A percentile compares a stretch with the other conserved stretches of the same genome.
phyloP scores from a whole-genome alignment of 2,113 vertebrate genomes.

The Turnix velox region DNA sequence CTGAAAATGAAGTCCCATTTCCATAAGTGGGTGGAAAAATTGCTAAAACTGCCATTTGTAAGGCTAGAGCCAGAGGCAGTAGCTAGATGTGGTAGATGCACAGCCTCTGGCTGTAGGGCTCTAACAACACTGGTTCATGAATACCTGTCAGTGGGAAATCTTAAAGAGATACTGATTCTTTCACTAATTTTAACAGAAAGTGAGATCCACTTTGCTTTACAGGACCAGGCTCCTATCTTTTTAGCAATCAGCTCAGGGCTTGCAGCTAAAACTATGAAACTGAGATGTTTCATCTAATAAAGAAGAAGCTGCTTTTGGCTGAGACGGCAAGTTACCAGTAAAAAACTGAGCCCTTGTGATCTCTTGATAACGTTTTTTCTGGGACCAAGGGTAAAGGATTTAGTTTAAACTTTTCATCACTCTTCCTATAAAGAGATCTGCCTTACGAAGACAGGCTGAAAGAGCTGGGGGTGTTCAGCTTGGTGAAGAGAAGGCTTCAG shows the following conservation, averaged over 20 bases:
- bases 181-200: rapidly evolving
- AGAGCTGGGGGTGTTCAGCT: too few species aligned
- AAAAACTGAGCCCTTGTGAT: background rate
- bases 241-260: background rate
- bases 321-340: background rate
- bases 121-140: background rate
- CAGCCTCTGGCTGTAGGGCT: background rate
- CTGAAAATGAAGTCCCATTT: rapidly evolving
- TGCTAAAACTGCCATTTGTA: background rate
- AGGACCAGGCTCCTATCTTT: background rate
- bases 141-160: background rate
- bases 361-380: background rate
- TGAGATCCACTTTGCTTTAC: background rate
- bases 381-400: background rate
- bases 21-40: background rate
- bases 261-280: background rate
- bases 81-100: background rate
- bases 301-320: background rate
- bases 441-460: too few species aligned
- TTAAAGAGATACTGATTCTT: rapidly evolving
- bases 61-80: background rate
- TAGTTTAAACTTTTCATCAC: background rate
- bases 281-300: background rate
- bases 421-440: background rate
- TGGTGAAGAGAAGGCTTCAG: too few species aligned